Conservation (phyloP, 2,888 invertebrate species). For the Lycia hirtaria region DNA sequence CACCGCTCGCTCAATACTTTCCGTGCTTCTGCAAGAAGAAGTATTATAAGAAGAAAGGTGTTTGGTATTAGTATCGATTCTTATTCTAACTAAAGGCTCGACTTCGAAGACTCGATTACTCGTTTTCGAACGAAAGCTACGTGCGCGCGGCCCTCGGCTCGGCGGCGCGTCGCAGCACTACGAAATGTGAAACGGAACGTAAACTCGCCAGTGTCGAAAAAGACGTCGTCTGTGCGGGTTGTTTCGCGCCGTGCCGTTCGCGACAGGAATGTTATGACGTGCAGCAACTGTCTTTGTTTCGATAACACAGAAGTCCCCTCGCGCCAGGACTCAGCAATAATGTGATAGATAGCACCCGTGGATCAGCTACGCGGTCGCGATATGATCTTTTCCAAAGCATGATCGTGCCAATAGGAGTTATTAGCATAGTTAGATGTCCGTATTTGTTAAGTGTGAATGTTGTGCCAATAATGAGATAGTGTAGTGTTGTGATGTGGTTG, state of each 20-base stretch:
- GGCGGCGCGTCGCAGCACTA: constrained; percentile 37
- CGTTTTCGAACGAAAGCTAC: constrained; percentile 41
- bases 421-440: constrained; percentile 81
- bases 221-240: constrained; percentile 57
- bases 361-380: constrained; percentile 59
- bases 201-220: constrained; percentile 54
- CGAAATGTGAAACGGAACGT: constrained; percentile 43
- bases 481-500: constrained; percentile 84
- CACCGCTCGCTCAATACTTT: constrained; percentile 52
- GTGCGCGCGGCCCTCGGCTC: constrained; percentile 32
- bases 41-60: constrained; percentile 45
- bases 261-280: constrained; percentile 82
- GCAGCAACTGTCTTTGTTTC: constrained; percentile 82
- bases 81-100: constrained; percentile 9
- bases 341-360: constrained; percentile 68
- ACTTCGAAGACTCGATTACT: constrained; percentile 29
- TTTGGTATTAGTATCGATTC: constrained; percentile 44
- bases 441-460: constrained; percentile 82
- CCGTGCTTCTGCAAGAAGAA: constrained; percentile 62
- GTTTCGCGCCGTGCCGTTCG: constrained; percentile 54
- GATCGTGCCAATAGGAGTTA: constrained; percentile 81
- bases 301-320: constrained; percentile 66
- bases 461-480: constrained; percentile 86
- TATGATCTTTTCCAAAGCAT: constrained; percentile 80
- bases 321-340: constrained; percentile 60